Conservation (phyloP, 2,888 invertebrate species). For the Synanthedon myopaeformis region DNA sequence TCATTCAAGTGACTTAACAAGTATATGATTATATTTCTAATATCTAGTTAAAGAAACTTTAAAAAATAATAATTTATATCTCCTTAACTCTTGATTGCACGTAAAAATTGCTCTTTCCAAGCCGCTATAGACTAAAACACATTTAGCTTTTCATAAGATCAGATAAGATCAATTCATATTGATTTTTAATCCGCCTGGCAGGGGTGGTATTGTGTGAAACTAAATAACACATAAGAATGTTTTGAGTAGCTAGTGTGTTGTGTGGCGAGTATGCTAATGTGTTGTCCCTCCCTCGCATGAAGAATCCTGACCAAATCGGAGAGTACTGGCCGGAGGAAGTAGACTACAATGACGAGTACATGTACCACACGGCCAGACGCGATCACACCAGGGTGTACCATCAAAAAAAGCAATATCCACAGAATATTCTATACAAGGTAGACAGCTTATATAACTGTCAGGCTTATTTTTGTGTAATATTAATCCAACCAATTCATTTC, state of each 20-base stretch:
- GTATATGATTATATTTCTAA: too few relatives aligned
- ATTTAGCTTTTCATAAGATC: not conserved
- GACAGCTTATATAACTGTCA: conserved; percentile 8
- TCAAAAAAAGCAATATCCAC: conserved; percentile 66
- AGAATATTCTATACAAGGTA: conserved; percentile 67
- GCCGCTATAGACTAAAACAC: not conserved
- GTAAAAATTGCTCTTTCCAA: too few relatives aligned
- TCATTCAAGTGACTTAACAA: too few relatives aligned
- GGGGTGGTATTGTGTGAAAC: not conserved
- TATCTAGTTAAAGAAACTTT: too few relatives aligned
- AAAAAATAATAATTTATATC: too few relatives aligned
- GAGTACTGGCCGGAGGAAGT: conserved; percentile 57
- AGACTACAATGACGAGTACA: conserved; percentile 63
- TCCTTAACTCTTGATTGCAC: too few relatives aligned
- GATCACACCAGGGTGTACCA: conserved; percentile 60
- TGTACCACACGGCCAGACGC: conserved; percentile 65
- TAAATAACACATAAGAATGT: not conserved
- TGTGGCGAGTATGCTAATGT: conserved; percentile 46
- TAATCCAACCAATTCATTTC: too few relatives aligned
- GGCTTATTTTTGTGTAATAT: too few relatives aligned
- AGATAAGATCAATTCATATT: not conserved
- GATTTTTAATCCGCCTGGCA: not conserved
- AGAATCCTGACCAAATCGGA: conserved; percentile 45
- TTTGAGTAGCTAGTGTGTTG: conserved; percentile 21
- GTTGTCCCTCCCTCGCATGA: conserved; percentile 42